A percentile compares a stretch with the other conserved stretches of the same genome.
These are phyloP conservation scores for Cuniculus paca DNA, from an alignment of 2,797 vertebrate species.

Conservation along the genomic window DNA sequence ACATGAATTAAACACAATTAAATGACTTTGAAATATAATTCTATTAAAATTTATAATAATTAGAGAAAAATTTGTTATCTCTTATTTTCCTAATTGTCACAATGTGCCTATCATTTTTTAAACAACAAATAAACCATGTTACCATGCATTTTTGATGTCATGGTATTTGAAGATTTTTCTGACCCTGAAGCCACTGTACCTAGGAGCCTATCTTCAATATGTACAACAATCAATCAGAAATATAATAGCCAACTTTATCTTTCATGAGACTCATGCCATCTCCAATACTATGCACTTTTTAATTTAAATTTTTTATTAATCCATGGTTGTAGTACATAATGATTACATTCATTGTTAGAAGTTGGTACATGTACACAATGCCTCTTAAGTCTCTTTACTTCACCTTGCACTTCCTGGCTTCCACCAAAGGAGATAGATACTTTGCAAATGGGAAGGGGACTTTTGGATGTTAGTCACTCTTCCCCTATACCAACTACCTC, in stretches of 20 bases:
- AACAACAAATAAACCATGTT: neutral
- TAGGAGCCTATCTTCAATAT: neutral
- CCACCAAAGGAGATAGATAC: too few relatives aligned
- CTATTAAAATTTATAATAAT: neutral
- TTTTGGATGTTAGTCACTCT: neutral
- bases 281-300: too few relatives aligned
- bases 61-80: neutral
- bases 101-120: neutral
- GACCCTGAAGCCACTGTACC: neutral
- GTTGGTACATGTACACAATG: too few relatives aligned
- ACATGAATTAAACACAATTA: neutral
- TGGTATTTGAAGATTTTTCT: neutral
- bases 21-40: neutral
- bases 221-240: neutral
- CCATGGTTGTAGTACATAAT: too few relatives aligned
- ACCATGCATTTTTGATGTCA: neutral
- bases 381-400: too few relatives aligned
- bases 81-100: neutral
- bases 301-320: too few relatives aligned
- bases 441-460: too few relatives aligned
- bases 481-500: neutral
- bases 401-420: too few relatives aligned
- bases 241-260: neutral
- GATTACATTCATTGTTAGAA: too few relatives aligned
- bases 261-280: neutral